Evolutionary conservation across 2,113 vertebrate genomes (phyloP), one percentile per base, ranked within the genome.

Genomic region (Collichthys lucidus): DNA sequence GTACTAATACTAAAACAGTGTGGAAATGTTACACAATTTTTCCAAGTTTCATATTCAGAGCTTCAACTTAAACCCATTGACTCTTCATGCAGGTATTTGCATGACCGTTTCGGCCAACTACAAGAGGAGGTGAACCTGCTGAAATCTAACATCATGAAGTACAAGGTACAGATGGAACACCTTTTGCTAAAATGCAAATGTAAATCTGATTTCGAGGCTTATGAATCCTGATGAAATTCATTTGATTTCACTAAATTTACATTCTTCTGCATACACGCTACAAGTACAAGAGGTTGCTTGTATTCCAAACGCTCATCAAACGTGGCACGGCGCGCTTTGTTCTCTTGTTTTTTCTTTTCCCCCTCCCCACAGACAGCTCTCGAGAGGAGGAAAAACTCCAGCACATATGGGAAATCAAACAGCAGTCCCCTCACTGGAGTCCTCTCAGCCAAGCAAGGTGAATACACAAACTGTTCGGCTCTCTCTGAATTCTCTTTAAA

Each of bases 361-460:
- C 17, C 55, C 16, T 82, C 55, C 19, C 22, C 24, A 20, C 84
- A 99, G 98, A 97, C 96, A 44, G 97, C 97, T 44, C 95, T 99
- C 4, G 98, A 99, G 92, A 96, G 96, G 85, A 95, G 96, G 90
- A 99, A 96, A 92, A 97, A 96, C 88, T 95, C 96, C 0, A 96
- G 95, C 93, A 76, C 91, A 67, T 95, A 94, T 61, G 91, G 94
- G 46, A 97, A 95, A 90, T 95, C 96, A 68, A 95, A 93, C 85
- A 97, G 94, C 92, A 96, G 95, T 59, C 96, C 96, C 2, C 94
- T 99, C 79, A 97, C 97, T 10, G 98, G 98, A 59, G 96, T 99
- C 62, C 96, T 99, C 64, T 99, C 97, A 74, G 97, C 98, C 72
- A 98, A 98, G 88, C 97, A 98, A 98, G 97, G 98, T 99, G 89